These are phyloP conservation scores for Leguminivora glycinivorella DNA, from an alignment of 1,140 invertebrate genomes.

Conservation along the genomic window DNA sequence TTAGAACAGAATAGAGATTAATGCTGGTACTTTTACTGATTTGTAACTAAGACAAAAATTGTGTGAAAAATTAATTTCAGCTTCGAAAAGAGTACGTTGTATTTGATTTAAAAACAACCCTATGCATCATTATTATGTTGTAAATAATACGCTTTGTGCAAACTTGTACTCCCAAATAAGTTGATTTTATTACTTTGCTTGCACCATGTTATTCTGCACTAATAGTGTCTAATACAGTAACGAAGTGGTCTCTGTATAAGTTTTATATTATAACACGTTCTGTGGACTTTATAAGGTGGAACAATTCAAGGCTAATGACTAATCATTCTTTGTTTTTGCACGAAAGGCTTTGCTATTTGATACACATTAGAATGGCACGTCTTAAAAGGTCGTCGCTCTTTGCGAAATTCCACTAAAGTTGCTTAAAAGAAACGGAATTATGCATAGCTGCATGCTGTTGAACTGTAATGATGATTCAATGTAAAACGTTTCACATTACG, in stretches of 20 bases:
- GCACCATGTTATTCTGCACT: no score
- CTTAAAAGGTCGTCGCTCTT: slow-evolving; percentile 54
- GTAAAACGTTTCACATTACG: background rate
- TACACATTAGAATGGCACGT: slow-evolving; percentile 42
- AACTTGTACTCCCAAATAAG: no score
- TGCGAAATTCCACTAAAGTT: slow-evolving; percentile 42
- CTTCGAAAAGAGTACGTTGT: no score
- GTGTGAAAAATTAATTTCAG: no score
- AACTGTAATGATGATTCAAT: background rate
- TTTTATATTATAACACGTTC: background rate
- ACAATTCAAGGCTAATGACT: slow-evolving; percentile 19
- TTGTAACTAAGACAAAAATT: no score
- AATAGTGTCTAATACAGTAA: background rate
- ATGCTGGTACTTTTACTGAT: background rate
- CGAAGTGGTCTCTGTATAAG: background rate
- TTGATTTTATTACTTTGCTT: no score
- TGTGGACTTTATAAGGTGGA: background rate
- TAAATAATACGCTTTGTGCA: no score
- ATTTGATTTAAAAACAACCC: no score
- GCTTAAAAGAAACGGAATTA: slow-evolving; percentile 23
- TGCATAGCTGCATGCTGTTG: slow-evolving; percentile 11
- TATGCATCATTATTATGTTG: no score
- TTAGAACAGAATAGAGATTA: background rate
- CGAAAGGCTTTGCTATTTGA: slow-evolving; percentile 32
- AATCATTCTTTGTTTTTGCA: slow-evolving; percentile 19